A percentile compares a stretch with the other conserved stretches of the same genome.
Conservation (phyloP, 2,797 vertebrate genomes). For the Smutsia temminckii region DNA sequence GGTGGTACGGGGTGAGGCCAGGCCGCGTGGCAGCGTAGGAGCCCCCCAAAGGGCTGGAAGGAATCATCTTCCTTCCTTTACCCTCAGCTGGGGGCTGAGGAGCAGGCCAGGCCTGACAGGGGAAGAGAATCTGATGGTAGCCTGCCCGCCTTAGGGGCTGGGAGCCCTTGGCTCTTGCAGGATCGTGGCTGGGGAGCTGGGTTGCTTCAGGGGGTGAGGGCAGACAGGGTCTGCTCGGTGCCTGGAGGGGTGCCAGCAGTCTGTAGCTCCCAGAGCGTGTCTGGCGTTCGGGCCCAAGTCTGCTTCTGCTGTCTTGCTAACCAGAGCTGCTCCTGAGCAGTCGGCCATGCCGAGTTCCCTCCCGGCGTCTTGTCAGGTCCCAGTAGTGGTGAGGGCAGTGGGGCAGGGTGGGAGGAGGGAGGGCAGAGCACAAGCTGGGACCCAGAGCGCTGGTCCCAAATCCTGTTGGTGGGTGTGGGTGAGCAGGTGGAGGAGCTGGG, state of each 20-base stretch:
- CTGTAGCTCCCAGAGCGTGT: too few relatives aligned
- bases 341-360: accelerated
- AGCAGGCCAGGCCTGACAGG: too few relatives aligned
- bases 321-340: not conserved
- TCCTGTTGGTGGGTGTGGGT: accelerated
- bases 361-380: not conserved
- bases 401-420: not conserved
- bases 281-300: accelerated
- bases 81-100: not conserved
- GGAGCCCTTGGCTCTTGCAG: not conserved
- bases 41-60: not conserved
- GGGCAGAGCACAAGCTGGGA: accelerated
- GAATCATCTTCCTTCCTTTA: too few relatives aligned
- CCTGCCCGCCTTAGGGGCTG: not conserved
- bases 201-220: too few relatives aligned
- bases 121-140: too few relatives aligned
- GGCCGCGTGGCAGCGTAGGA: too few relatives aligned
- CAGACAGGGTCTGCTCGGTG: not conserved
- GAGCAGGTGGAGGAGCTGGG: accelerated
- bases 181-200: not conserved
- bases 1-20: not conserved
- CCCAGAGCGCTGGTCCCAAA: too few relatives aligned
- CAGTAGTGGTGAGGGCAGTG: not conserved
- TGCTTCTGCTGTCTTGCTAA: too few relatives aligned
- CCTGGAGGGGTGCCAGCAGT: not conserved